Conservation (phyloP, 2,888 invertebrate genomes). For the Holacanthella duospinosa region DNA sequence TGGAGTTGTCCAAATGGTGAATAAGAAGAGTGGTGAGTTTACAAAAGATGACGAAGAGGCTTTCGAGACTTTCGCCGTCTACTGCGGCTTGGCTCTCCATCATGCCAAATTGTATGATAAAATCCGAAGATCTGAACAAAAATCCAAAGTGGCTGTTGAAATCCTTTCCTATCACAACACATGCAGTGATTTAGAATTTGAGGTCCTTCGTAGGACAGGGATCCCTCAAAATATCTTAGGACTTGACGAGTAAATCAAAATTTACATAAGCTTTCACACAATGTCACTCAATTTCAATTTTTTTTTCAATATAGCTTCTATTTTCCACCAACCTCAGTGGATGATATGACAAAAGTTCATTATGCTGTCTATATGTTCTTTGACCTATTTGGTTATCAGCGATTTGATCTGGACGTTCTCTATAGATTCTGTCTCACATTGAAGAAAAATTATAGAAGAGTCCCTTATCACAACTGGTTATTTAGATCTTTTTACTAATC, state of each 20-base stretch:
- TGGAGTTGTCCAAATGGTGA: constrained; percentile 80
- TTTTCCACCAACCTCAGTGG: constrained; percentile 60
- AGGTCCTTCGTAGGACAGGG: constrained; percentile 10
- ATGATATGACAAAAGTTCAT: constrained; percentile 60
- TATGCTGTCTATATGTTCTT: constrained; percentile 65
- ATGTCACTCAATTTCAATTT: too few species aligned
- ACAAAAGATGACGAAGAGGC: constrained; percentile 60
- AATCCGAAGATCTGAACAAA: constrained; percentile 69
- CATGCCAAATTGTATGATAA: constrained; percentile 76
- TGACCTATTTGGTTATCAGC: constrained; percentile 54
- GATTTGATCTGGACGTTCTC: constrained; percentile 58
- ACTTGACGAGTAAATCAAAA: constrained; percentile 35
- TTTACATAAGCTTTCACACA: not conserved
- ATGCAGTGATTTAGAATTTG: constrained; percentile 60
- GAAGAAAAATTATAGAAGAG: constrained; percentile 69
- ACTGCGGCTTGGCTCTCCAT: constrained; percentile 69
- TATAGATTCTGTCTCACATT: constrained; percentile 67
- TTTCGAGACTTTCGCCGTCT: constrained; percentile 72
- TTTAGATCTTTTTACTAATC: too few species aligned
- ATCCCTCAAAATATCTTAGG: constrained; percentile 7
- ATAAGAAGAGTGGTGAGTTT: constrained; percentile 42
- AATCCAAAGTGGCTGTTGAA: constrained; percentile 68
- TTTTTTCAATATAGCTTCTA: constrained; percentile 45
- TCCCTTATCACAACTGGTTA: constrained; percentile 56
- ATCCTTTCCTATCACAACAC: constrained; percentile 61